phyloP scores from a whole-genome alignment of 2,113 vertebrate genomes.

The Odontesthes bonariensis region DNA sequence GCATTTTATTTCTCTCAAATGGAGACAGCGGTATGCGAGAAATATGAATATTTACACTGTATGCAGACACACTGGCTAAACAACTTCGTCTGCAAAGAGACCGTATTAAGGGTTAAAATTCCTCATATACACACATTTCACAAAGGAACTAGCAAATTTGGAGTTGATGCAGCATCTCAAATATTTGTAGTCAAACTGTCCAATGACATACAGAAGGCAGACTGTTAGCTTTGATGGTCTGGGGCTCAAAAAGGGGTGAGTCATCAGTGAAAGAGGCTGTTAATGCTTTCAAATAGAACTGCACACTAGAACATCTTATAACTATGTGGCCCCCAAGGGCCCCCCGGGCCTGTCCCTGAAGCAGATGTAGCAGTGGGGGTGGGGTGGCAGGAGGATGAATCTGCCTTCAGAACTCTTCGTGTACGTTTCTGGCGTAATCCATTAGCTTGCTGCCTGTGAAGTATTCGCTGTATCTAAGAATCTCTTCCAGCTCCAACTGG shows the following conservation, averaged over 20 bases:
- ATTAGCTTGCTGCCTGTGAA: constrained; percentile 98
- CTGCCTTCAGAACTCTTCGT: constrained; percentile 92
- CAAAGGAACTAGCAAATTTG: constrained; percentile 24
- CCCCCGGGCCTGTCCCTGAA: constrained; percentile 34
- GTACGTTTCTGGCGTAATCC: constrained; percentile 96
- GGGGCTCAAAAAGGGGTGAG: constrained; percentile 23
- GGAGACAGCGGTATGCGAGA: constrained; percentile 2
- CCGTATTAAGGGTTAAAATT: constrained; percentile 16
- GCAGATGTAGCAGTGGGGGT: constrained; percentile 4
- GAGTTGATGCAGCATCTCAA: constrained; percentile 26
- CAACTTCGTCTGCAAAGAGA: not conserved
- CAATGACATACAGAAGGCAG: constrained; percentile 41
- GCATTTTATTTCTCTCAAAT: constrained; percentile 11
- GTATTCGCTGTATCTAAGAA: constrained; percentile 97
- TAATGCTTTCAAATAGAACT: constrained; percentile 44
- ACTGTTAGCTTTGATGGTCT: constrained; percentile 27
- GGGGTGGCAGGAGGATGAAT: not conserved
- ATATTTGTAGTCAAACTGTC: constrained; percentile 29
- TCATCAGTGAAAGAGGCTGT: constrained; percentile 37
- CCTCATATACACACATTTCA: constrained; percentile 74
- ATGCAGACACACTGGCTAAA: constrained; percentile 23
- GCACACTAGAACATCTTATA: constrained; percentile 47
- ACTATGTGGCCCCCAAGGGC: not conserved
- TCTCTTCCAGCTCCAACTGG: constrained; percentile 92
- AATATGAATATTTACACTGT: constrained; percentile 63